phyloP scores from a whole-genome alignment of 2,113 vertebrate genomes.

The Pteruthius melanotis region DNA sequence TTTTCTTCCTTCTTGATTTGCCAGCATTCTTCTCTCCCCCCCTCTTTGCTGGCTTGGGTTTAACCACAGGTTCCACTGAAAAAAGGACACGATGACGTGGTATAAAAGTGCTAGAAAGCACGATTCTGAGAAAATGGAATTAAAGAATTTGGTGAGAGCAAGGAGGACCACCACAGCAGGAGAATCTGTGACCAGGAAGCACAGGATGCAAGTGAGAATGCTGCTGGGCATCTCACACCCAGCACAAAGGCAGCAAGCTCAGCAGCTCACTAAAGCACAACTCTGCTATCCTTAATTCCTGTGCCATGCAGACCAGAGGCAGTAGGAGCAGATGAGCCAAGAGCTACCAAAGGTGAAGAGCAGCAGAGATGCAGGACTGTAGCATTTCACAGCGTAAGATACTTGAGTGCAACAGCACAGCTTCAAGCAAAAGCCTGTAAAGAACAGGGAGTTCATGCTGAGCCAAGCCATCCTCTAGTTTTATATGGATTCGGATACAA shows the following conservation, averaged over 20 bases:
- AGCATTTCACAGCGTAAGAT: not conserved
- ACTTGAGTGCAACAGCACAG: not conserved
- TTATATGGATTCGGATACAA: not conserved
- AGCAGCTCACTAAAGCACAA: not conserved
- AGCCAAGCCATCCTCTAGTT: not conserved
- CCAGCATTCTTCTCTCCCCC: constrained; percentile 64
- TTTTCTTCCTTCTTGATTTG: constrained; percentile 71
- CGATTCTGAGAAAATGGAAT: not conserved
- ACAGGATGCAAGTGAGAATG: not conserved
- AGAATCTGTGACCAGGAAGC: not conserved
- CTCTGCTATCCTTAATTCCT: not conserved
- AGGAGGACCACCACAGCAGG: not conserved
- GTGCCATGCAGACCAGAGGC: not conserved
- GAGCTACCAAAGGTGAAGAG: not conserved
- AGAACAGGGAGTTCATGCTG: not conserved
- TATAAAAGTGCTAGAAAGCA: not conserved
- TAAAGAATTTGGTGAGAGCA: not conserved
- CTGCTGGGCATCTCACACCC: not conserved
- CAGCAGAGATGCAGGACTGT: not conserved
- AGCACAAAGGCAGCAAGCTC: not conserved
- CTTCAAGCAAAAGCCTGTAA: not conserved
- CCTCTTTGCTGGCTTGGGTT: constrained; percentile 67
- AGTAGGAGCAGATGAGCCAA: not conserved
- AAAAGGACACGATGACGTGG: not conserved
- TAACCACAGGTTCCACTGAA: constrained; percentile 75